Evolutionary conservation across 2,888 invertebrate genomes (phyloP).

Genomic region (Athrips mouffetella): DNA sequence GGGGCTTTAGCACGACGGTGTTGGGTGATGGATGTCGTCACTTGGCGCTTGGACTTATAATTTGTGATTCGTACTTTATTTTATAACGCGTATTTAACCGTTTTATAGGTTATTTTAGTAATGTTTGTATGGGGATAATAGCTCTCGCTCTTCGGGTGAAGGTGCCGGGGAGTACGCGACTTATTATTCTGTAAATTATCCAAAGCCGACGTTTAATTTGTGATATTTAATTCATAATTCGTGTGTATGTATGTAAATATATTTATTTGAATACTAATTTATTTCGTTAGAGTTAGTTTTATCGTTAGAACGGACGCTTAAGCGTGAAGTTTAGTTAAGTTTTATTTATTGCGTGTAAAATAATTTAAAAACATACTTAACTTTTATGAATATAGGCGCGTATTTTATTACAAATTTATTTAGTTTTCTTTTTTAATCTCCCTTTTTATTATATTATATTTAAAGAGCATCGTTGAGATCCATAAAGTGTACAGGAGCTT

Average conservation of each 20-base stretch:
- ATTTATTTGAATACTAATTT: slow-evolving; percentile 15
- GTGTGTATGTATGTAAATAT: slow-evolving; percentile 26
- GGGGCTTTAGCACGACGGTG: slow-evolving; percentile 49
- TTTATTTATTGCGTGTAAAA: slow-evolving; percentile 54
- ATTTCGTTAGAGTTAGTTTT: slow-evolving; percentile 11
- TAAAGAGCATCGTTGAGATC: background rate
- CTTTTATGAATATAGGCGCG: slow-evolving; percentile 60
- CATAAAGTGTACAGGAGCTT: background rate
- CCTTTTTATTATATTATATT: slow-evolving; percentile 29
- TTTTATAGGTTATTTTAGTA: slow-evolving; percentile 27
- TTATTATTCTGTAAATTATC: slow-evolving; percentile 56
- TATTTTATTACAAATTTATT: slow-evolving; percentile 54
- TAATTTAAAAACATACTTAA: slow-evolving; percentile 30
- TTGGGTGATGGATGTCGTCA: slow-evolving; percentile 49
- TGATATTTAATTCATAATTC: slow-evolving; percentile 32
- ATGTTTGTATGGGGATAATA: slow-evolving; percentile 52
- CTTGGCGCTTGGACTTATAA: slow-evolving; percentile 41
- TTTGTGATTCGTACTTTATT: slow-evolving; percentile 21
- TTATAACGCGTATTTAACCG: slow-evolving; percentile 45
- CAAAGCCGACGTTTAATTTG: slow-evolving; percentile 33
- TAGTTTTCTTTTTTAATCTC: slow-evolving; percentile 37
- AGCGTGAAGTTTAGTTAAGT: slow-evolving; percentile 32
- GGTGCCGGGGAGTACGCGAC: slow-evolving; percentile 58
- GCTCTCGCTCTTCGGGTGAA: slow-evolving; percentile 57
- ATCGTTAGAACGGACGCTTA: slow-evolving; percentile 12